Conservation (phyloP, 1,140 invertebrate species). For the Monochamus saltuarius region DNA sequence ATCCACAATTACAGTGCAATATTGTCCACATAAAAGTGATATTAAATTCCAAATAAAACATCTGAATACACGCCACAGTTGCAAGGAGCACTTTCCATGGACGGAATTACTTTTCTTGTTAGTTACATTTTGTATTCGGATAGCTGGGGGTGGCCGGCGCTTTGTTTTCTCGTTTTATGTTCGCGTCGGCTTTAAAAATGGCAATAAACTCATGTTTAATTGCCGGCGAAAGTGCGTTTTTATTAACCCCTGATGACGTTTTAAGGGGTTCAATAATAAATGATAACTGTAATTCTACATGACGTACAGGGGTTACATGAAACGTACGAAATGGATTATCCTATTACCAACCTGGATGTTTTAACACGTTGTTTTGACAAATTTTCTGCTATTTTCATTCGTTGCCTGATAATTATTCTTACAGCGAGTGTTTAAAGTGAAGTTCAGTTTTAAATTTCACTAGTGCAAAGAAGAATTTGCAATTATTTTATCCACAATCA, state of each 20-base stretch:
- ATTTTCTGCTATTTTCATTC: no score
- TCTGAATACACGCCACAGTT: constrained; percentile 1
- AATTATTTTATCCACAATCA: no score
- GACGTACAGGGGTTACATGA: no score
- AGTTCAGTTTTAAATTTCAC: no score
- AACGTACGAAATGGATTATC: no score
- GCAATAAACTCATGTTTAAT: constrained; percentile 7
- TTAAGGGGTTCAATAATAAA: no score
- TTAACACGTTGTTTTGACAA: no score
- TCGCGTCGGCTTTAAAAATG: constrained; percentile 2
- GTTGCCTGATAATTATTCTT: no score
- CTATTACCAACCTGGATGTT: no score
- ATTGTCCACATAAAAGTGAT: constrained; percentile 14
- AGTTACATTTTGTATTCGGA: constrained; percentile 3
- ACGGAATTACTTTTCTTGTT: constrained; percentile 3
- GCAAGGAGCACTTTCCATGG: not conserved
- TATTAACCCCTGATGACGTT: not conserved
- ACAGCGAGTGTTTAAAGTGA: no score
- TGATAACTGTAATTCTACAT: no score
- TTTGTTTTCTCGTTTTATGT: not conserved
- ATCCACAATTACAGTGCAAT: constrained; percentile 12
- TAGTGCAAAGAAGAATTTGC: no score
- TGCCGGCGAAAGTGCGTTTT: constrained; percentile 5
- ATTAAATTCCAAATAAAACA: constrained; percentile 17
- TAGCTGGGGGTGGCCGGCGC: not conserved